These are phyloP conservation scores for Gymnothorax javanicus DNA, from an alignment of 2,797 vertebrate genomes.

Conservation along the genomic window DNA sequence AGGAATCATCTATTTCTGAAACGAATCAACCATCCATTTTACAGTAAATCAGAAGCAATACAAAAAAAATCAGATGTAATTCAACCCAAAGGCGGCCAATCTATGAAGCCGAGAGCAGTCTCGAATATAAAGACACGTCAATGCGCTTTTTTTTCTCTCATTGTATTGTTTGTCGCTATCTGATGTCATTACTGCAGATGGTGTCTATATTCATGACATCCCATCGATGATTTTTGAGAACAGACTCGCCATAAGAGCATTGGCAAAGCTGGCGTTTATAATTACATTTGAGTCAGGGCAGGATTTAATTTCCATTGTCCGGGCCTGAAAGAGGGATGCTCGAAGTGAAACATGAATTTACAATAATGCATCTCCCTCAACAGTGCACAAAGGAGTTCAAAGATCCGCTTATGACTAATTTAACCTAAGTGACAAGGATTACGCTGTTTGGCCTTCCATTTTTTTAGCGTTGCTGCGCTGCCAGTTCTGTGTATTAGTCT, in stretches of 20 bases:
- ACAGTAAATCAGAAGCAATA: conserved; percentile 41
- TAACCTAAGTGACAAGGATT: conserved; percentile 15
- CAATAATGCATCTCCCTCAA: conserved; percentile 6
- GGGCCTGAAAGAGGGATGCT: conserved; percentile 2
- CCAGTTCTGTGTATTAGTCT: background rate
- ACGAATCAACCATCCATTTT: conserved; percentile 42
- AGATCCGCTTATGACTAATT: conserved; percentile 13
- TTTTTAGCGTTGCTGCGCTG: background rate
- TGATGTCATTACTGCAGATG: background rate
- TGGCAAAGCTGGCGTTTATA: background rate
- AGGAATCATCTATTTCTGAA: conserved; percentile 42
- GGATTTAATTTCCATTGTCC: conserved; percentile 12
- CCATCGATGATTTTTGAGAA: background rate
- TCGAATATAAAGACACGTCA: conserved; percentile 7
- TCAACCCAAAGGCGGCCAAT: conserved; percentile 48
- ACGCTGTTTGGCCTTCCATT: background rate
- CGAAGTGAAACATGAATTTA: conserved; percentile 11
- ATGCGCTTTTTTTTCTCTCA: conserved; percentile 7
- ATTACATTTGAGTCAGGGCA: conserved; percentile 11
- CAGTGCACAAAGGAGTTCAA: background rate
- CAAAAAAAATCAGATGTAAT: conserved; percentile 19
- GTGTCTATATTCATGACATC: too few species aligned
- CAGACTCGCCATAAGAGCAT: background rate
- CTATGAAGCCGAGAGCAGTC: conserved; percentile 43
- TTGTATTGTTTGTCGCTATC: background rate